Base-by-base conservation (phyloP, 1,140 invertebrate species). In the Euwallacea fornicatus region DNA sequence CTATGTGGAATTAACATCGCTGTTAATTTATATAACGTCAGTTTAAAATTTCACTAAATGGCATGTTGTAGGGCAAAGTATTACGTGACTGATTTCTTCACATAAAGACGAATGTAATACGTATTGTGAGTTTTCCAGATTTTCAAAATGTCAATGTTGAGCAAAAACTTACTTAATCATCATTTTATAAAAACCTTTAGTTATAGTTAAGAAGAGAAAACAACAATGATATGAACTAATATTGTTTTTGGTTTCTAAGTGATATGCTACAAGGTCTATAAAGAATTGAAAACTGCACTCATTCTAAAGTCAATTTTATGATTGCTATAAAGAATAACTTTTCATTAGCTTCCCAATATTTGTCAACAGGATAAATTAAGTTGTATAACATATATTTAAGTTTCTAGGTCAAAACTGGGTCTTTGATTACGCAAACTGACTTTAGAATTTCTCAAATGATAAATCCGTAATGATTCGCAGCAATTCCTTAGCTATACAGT, bases 171-270 rank as follows among this genome's bases (percentile, higher is more conserved):
- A 13, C 0, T 59, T 42, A 41, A 59, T 11, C 41, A 42, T n/a
- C 10, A 59, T 42, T 63, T 8, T 4, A 33, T 33, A 33, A 33
- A 33, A 33, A 33, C 21, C 21, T 33, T 33, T 33, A 33, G 16
- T 11, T 1, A 7, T 43, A 58, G 11, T 44, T 11, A 13, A 11
- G 33, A 54, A n/a, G n/a, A 55, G 9, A 50, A 15, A 53, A 65
- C 54, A 21, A 63, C 53, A 71, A 58, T 71, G 69, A 71, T 71
- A 71, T 71, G 69, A 71, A 64, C 53, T 15, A 65, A 42, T 71
- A 71, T 71, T 71, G 69, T 71, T 69, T 53, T 65, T 58, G 53
- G 69, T 71, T 71, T 58, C 61, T 70, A 64, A n/a, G 44, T 65
- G 69, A 71, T 71, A 71, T 71, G 69, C 53, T 71, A 71, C 66